Evolutionary conservation across 2,797 vertebrate genomes (phyloP), one percentile per base, ranked within the genome.

Genomic region (Cossypha polioptera): DNA sequence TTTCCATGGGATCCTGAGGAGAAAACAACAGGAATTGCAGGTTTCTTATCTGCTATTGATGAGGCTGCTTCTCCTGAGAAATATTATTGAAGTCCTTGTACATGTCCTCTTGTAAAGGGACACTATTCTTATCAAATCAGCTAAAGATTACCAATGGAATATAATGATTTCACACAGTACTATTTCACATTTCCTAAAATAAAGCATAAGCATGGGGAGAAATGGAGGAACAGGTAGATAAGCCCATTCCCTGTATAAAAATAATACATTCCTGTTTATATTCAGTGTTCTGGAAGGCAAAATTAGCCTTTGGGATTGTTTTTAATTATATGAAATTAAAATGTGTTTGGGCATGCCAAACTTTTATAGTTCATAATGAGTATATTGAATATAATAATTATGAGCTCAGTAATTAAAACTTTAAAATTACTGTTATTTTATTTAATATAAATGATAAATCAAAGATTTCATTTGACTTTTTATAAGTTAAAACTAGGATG

Each of bases 381-480:
- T 95, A 92, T 90, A 94, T 96, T 96, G 94, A 92, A 68, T 86
- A 79, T 91, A 96, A 95, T 85, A 91, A 95, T 96, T 94, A 97
- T 77, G 62, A 68, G 72, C 76, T 91, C 33, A 25, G 83, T 91
- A 96, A 96, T 97, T 95, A 86, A 97, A 97, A 95, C 33, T 86
- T 90, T 6, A 45, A 94, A 97, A 95, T 83, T 92, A 65, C 65
- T 90, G 47, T 67, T 92, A 24, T 86, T 72, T 95, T 93, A 95
- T 71, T 88, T 92, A 88, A 79, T 85, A 50, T 88, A 86, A 94
- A 95, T 54, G 65, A 69, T 89, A 96, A 96, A 95, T 71, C 91
- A 82, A 90, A 94, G 33, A 91, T 96, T 88, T 82, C 35, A 73
- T 85, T 86, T 89, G 36, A 87, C 45, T 94, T 82, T 93, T 92